Evolutionary conservation across 2,797 vertebrate species (phyloP), one percentile per base, ranked within the genome.

Genomic region (Hypotaenidia okinawae): DNA sequence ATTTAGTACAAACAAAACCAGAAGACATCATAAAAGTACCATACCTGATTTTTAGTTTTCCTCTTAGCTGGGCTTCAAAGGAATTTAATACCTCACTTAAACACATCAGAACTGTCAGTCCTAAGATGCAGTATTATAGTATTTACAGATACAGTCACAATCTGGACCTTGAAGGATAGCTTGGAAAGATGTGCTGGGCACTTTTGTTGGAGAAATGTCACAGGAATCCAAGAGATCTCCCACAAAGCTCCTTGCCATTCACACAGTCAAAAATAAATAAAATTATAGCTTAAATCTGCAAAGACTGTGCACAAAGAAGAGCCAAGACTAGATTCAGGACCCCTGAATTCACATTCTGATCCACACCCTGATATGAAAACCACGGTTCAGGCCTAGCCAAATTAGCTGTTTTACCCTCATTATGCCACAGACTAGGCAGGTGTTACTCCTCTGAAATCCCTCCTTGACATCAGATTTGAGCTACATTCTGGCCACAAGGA

Each of bases 281-380:
- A 69, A 73, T 22, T 16, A 9, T 4, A 57, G 9, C 12, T 39
- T 37, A 58, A 68, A 23, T 58, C 33, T 27, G 45, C 28, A 39
- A 66, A 59, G 23, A 15, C 13, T 45, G 11, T 54, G 23, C 18
- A 70, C 13, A 64, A 22, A 74, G 43, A 55, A 63, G 3, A 8
- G 25, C 2, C 30, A 55, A 5, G 1, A 6, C 8, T n/a, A 43
- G 13, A 61, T 69, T 39, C 33, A 68, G 49, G 9, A 87, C 14
- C 10, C 23, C 23, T 27, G 35, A 75, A 64, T 64, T 85, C 51
- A 85, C 6, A 0, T 47, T 70, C 25, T 54, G 25, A 62, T 74
- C 24, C n/a, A 47, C 7, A 10, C 16, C 11, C 0, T 0, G 15
- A 66, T 35, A 51, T 2, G 5, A 84, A 82, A 72, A 28, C 23